Conservation (phyloP, 2,797 vertebrate species). For the Carapus acus region DNA sequence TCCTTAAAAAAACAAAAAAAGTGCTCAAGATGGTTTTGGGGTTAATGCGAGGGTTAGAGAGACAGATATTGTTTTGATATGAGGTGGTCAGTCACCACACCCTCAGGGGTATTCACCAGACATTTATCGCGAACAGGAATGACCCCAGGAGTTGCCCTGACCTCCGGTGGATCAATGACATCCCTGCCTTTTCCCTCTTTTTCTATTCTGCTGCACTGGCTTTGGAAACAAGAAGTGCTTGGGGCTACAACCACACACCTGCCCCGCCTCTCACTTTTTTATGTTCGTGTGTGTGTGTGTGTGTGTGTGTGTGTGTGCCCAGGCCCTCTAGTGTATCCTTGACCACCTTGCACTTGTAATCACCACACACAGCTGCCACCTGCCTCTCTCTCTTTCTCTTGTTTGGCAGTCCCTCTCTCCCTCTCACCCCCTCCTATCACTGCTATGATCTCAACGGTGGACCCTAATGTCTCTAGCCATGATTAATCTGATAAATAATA, state of each 20-base stretch:
- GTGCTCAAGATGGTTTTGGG: conserved; percentile 24
- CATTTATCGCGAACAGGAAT: conserved; percentile 77
- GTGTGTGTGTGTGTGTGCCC: conserved; percentile 44
- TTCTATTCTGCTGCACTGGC: conserved; percentile 45
- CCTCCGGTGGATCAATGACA: conserved; percentile 71
- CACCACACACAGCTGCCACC: conserved; percentile 69
- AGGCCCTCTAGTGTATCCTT: conserved; percentile 62
- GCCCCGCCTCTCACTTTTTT: conserved; percentile 38
- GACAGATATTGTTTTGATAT: conserved; percentile 57
- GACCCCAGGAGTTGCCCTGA: conserved; percentile 72
- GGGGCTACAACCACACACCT: conserved; percentile 54
- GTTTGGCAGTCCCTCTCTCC: conserved; percentile 10
- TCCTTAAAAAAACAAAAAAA: conserved; percentile 3
- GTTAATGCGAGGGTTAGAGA: conserved; percentile 28
- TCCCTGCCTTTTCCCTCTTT: conserved; percentile 37
- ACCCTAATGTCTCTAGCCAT: conserved; percentile 89
- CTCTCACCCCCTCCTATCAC: conserved; percentile 53
- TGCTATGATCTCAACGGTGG: conserved; percentile 74
- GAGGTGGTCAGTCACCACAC: conserved; percentile 58
- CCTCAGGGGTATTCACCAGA: conserved; percentile 61
- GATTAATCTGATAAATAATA: conserved; percentile 99
- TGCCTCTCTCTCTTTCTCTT: conserved; percentile 44
- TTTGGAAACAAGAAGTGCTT: conserved; percentile 65
- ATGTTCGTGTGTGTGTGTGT: conserved; percentile 24
- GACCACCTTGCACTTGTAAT: conserved; percentile 72